These are phyloP conservation scores for Chrysochloris asiatica DNA, from an alignment of 2,113 vertebrate genomes.

Conservation along the genomic window DNA sequence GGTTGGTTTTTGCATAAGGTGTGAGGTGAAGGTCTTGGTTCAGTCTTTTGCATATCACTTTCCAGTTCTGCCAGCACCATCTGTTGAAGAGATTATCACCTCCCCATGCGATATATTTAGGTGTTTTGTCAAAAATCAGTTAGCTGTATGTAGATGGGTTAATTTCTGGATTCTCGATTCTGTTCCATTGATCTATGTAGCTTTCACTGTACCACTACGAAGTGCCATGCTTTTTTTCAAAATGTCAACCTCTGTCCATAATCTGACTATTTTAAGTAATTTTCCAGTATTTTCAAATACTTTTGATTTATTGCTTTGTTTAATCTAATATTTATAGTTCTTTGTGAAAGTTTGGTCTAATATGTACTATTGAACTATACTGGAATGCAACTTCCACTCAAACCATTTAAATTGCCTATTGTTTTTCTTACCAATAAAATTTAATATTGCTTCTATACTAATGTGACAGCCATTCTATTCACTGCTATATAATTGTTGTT, in stretches of 20 bases:
- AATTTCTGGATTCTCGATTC: no score
- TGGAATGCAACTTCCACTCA: neutral
- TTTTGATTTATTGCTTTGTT: neutral
- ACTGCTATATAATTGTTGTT: no score
- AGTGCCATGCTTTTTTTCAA: neutral
- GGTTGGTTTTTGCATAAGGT: no score
- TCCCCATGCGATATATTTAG: no score
- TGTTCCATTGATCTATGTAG: no score
- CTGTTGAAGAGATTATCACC: no score
- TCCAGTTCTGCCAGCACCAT: no score
- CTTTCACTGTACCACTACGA: no score
- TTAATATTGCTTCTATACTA: neutral
- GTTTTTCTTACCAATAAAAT: conserved; percentile 41
- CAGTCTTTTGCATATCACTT: no score
- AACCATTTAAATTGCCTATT: neutral
- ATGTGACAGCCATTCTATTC: neutral
- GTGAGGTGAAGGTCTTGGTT: no score
- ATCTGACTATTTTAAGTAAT: neutral
- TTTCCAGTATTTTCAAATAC: neutral
- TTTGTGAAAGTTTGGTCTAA: neutral
- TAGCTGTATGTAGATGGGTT: no score
- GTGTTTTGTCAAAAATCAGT: no score
- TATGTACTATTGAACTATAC: neutral
- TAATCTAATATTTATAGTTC: neutral
- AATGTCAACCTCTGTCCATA: neutral